Percentiles rank a stretch among this genome's conserved stretches.
Evolutionary conservation across 2,888 invertebrate genomes (phyloP).

Genomic region (Erebia palarica): DNA sequence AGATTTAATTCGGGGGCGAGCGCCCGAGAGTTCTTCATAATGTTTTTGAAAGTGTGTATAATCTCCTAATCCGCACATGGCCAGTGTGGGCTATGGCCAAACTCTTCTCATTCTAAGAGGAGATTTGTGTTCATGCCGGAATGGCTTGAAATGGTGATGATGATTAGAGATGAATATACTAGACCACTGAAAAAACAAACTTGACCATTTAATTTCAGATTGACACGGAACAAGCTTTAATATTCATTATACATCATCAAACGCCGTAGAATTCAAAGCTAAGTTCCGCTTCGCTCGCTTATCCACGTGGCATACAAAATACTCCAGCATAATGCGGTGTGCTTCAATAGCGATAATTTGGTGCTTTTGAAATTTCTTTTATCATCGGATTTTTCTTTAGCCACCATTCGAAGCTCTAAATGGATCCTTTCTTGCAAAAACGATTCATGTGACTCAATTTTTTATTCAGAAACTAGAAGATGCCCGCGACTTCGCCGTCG

Average conservation of each 20-base stretch:
- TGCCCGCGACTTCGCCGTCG: too few species aligned
- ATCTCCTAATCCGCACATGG: too few species aligned
- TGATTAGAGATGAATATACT: too few species aligned
- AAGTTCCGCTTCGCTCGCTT: constrained; percentile 14
- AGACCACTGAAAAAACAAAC: background rate
- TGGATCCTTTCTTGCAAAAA: constrained; percentile 14
- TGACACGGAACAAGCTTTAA: background rate
- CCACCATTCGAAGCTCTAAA: constrained; percentile 10
- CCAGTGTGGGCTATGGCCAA: background rate
- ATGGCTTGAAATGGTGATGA: too few species aligned
- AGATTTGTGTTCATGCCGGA: background rate
- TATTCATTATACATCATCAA: constrained; percentile 10
- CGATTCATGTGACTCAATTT: background rate
- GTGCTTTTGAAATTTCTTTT: constrained; percentile 26
- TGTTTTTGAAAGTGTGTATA: too few species aligned
- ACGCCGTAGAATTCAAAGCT: constrained; percentile 13
- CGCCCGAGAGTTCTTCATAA: too few species aligned
- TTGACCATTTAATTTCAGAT: constrained; percentile 7
- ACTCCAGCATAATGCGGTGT: constrained; percentile 20
- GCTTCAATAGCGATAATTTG: constrained; percentile 29
- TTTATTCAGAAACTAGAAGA: background rate
- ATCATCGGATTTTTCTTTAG: constrained; percentile 23
- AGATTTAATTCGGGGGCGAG: too few species aligned
- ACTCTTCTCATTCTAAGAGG: background rate
- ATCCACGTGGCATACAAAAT: constrained; percentile 27